These are phyloP conservation scores for Drosophila rhopaloa DNA, from an alignment of 1,140 invertebrate species.

Conservation along the genomic window DNA sequence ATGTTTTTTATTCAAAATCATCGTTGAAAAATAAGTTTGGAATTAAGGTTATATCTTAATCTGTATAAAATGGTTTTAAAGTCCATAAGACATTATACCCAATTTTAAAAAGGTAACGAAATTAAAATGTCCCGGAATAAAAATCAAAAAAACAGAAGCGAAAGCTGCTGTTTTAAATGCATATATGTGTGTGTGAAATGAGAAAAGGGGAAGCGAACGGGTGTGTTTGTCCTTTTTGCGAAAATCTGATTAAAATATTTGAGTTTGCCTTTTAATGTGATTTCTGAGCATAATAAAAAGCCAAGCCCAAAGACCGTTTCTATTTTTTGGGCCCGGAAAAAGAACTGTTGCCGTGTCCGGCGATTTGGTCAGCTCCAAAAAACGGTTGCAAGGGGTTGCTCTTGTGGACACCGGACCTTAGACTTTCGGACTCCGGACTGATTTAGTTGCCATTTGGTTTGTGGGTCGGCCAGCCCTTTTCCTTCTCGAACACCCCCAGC, in stretches of 20 bases:
- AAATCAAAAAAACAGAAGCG: neutral
- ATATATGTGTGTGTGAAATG: slow-evolving; percentile 9
- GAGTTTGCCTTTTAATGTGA: slow-evolving; percentile 84
- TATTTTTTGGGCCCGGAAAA: slow-evolving; percentile 27
- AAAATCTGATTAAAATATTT: slow-evolving; percentile 85
- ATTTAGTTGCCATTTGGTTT: slow-evolving; percentile 53
- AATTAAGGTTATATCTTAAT: no score
- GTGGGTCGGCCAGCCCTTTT: slow-evolving; percentile 1
- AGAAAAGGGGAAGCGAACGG: slow-evolving; percentile 14
- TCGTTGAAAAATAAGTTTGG: neutral
- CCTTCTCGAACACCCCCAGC: neutral
- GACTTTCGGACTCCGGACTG: slow-evolving; percentile 19
- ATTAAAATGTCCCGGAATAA: slow-evolving; percentile 18
- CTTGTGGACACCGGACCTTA: slow-evolving; percentile 12
- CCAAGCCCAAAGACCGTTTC: slow-evolving; percentile 45
- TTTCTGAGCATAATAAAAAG: slow-evolving; percentile 84
- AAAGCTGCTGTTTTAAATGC: slow-evolving; percentile 26
- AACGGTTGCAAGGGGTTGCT: slow-evolving; percentile 32
- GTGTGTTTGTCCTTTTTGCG: slow-evolving; percentile 72
- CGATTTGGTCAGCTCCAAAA: slow-evolving; percentile 33
- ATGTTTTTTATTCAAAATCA: neutral
- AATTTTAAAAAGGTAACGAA: neutral
- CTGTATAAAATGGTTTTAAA: no score
- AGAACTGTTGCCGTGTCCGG: slow-evolving; percentile 48
- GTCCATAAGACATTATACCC: neutral